These are phyloP conservation scores for Laspeyria flexula DNA, from an alignment of 2,888 invertebrate genomes.

Conservation along the genomic window DNA sequence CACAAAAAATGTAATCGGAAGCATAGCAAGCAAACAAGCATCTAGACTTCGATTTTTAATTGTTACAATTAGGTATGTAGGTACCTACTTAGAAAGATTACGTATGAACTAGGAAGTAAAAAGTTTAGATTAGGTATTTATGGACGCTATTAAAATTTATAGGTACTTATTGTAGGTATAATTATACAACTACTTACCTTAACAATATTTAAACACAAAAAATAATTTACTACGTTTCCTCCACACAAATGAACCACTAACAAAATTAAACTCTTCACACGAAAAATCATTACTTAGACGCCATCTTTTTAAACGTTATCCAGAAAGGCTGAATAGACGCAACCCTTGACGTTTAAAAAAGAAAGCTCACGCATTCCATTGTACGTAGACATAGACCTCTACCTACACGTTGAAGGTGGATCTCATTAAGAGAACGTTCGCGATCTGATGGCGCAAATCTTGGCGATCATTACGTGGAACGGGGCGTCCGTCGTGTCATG, in stretches of 20 bases:
- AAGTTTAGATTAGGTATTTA: no score
- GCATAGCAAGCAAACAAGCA: no score
- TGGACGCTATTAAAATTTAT: no score
- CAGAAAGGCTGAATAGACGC: slow-evolving; percentile 71
- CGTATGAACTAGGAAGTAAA: no score
- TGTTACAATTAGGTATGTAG: no score
- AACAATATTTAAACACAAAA: no score
- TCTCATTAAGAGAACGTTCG: slow-evolving; percentile 81
- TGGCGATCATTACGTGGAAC: slow-evolving; percentile 81
- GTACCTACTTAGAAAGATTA: no score
- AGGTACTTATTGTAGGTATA: no score
- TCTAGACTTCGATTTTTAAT: no score
- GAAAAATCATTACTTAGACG: slow-evolving; percentile 81
- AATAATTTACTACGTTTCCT: background rate
- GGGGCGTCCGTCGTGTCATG: slow-evolving; percentile 56
- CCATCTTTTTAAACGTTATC: slow-evolving; percentile 77
- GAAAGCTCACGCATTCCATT: slow-evolving; percentile 79
- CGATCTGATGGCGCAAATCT: slow-evolving; percentile 81
- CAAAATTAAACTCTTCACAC: slow-evolving; percentile 52
- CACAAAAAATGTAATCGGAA: no score
- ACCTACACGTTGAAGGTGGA: slow-evolving; percentile 78
- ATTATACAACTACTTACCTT: no score
- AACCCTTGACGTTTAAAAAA: slow-evolving; percentile 77
- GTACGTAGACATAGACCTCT: slow-evolving; percentile 80
- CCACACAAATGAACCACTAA: slow-evolving; percentile 47